Base-by-base conservation (phyloP, 2,797 vertebrate species). In the Urocyon cinereoargenteus region DNA sequence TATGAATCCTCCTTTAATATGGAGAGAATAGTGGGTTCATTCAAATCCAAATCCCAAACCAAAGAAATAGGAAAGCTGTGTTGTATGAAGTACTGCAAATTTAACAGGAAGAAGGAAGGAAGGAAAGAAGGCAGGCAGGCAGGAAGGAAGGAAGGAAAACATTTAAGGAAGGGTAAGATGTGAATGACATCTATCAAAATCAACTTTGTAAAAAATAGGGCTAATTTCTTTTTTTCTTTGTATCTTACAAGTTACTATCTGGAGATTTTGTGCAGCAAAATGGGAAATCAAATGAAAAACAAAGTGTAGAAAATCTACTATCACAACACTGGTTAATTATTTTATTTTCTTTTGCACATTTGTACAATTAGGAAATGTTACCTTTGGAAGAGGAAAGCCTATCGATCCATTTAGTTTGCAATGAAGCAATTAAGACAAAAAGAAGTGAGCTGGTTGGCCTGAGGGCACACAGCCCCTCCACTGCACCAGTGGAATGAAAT, bases 301-400 rank as follows among this genome's bases (percentile, higher is more conserved):
- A 70, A 77, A 96, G 59, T 40, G 59, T 28, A 79, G 62, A 66
- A 93, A 95, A 70, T 72, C 75, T 53, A 28, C 21, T 59, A 85
- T 66, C 59, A 72, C n/a, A 75, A 40, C 31, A 21, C 53, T 34
- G 51, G 19, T 24, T 92, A 75, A 93, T 82, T 16, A 55, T 49
- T 83, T 91, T 92, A 78, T 86, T 94, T 64, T 87, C 64, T 87
- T 81, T 82, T 45, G 59, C 8, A 62, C 10, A 66, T 86, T 86
- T 92, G 59, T 57, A 15, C 53, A 77, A 86, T 85, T 91, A 79
- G 36, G 86, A 92, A 96, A 81, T 66, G 53, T 51, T 83, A 87
- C 11, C 18, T 88, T 61, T 70, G 59, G 73, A 89, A 72, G 68
- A 83, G 13, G 31, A 86, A 36, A 53, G 34, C 3, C 64, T 40